Percentiles rank a stretch among this genome's conserved stretches.
phyloP scores from a whole-genome alignment of 2,888 invertebrate species.

The Ditula angustiorana region DNA sequence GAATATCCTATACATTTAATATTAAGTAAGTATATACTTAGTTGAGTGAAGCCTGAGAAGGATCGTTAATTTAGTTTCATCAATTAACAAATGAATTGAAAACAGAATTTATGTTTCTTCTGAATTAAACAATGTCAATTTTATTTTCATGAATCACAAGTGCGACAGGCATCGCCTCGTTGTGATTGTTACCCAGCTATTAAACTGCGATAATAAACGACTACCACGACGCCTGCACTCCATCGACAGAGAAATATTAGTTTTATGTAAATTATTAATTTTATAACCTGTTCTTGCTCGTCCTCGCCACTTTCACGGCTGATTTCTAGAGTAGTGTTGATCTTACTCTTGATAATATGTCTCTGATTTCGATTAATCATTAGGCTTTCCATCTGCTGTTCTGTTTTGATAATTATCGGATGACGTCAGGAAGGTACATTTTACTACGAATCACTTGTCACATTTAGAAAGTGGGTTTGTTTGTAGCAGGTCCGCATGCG shows the following conservation, averaged over 20 bases:
- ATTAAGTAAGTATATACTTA: background rate
- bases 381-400: slow-evolving; percentile 41
- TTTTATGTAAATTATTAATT: slow-evolving; percentile 68
- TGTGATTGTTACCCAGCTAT: slow-evolving; percentile 30
- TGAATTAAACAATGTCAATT: background rate
- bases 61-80: background rate
- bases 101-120: background rate
- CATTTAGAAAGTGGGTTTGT: slow-evolving; percentile 41
- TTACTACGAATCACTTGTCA: slow-evolving; percentile 32
- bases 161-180: slow-evolving; percentile 4
- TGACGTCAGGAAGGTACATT: slow-evolving; percentile 43
- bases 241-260: slow-evolving; percentile 53
- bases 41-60: background rate
- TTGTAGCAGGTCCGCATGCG: slow-evolving; percentile 11
- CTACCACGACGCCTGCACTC: slow-evolving; percentile 44
- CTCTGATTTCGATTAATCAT: slow-evolving; percentile 38
- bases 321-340: slow-evolving; percentile 69
- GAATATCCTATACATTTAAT: background rate
- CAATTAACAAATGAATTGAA: background rate
- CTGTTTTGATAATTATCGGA: slow-evolving; percentile 33
- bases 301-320: slow-evolving; percentile 73
- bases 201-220: slow-evolving; percentile 46
- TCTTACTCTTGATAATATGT: slow-evolving; percentile 54
- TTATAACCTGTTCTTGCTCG: slow-evolving; percentile 67
- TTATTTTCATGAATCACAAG: background rate